phyloP scores from a whole-genome alignment of 2,797 vertebrate species.

The Chelmon rostratus region DNA sequence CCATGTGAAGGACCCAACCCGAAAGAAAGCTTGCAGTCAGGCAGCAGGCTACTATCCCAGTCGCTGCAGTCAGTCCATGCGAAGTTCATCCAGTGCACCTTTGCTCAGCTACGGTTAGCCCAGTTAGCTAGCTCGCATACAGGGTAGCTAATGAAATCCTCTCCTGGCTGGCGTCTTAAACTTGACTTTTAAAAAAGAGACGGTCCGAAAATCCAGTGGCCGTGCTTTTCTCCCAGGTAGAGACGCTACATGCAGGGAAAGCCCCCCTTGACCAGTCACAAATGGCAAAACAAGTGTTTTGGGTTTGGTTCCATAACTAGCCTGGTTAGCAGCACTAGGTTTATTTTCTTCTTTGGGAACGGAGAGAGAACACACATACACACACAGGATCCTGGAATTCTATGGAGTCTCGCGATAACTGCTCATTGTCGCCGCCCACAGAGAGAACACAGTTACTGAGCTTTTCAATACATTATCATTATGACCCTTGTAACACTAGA shows the following conservation, averaged over 20 bases:
- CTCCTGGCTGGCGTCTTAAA: conserved; percentile 56
- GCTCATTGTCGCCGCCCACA: conserved; percentile 57
- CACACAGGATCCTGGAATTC: conserved; percentile 70
- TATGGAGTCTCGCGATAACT: conserved; percentile 79
- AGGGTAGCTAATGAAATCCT: conserved; percentile 69
- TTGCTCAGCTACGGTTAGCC: conserved; percentile 72
- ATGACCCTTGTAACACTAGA: background rate
- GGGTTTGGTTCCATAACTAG: conserved; percentile 76
- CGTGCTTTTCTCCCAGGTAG: conserved; percentile 23
- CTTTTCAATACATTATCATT: background rate
- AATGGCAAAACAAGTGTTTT: conserved; percentile 25
- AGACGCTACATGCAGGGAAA: conserved; percentile 35
- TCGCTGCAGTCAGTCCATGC: conserved; percentile 66
- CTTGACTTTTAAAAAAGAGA: conserved; percentile 44
- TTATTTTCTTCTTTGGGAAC: conserved; percentile 83
- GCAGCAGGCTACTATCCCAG: conserved; percentile 45
- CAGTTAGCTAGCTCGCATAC: conserved; percentile 58
- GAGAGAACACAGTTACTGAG: background rate
- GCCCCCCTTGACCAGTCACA: conserved; percentile 38
- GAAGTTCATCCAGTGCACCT: conserved; percentile 77
- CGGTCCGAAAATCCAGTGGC: conserved; percentile 5
- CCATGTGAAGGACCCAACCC: conserved; percentile 42
- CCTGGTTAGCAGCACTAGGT: conserved; percentile 70
- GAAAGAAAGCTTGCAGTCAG: conserved; percentile 31
- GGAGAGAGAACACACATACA: conserved; percentile 60